Conservation (phyloP, 2,888 invertebrate species). For the Dasypogon diadema region DNA sequence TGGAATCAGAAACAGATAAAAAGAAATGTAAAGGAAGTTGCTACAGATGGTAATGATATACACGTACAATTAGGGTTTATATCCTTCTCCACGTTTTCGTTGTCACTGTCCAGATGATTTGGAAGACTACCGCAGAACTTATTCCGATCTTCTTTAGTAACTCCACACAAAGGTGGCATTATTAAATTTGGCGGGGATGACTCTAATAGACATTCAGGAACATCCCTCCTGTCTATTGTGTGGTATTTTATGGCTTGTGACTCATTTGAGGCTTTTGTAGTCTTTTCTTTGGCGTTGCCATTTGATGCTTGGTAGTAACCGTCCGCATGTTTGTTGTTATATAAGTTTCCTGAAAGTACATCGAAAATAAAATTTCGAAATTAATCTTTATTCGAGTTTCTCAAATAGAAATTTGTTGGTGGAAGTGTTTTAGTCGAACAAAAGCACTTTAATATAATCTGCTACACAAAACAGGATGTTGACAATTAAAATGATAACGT, state of each 20-base stretch:
- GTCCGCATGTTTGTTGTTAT: conserved; percentile 41
- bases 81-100: conserved; percentile 30
- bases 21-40: background rate
- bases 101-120: conserved; percentile 58
- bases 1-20: conserved; percentile 17
- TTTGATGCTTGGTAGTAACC: conserved; percentile 6
- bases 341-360: conserved; percentile 44
- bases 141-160: conserved; percentile 57
- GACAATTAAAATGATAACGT: too few relatives aligned
- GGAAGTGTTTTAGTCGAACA: too few relatives aligned
- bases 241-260: conserved; percentile 18
- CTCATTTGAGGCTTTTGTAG: conserved; percentile 12
- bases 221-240: conserved; percentile 33
- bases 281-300: background rate
- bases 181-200: conserved; percentile 49
- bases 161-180: conserved; percentile 53
- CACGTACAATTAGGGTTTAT: conserved; percentile 41
- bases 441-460: too few relatives aligned
- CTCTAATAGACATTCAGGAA: conserved; percentile 29
- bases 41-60: background rate
- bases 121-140: conserved; percentile 59
- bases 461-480: too few relatives aligned
- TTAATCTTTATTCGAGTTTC: too few relatives aligned
- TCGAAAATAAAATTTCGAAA: too few relatives aligned
- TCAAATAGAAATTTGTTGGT: too few relatives aligned